Evolutionary conservation across 2,797 vertebrate species (phyloP), one percentile per base, ranked within the genome.

Genomic region (Xerus rutilus): DNA sequence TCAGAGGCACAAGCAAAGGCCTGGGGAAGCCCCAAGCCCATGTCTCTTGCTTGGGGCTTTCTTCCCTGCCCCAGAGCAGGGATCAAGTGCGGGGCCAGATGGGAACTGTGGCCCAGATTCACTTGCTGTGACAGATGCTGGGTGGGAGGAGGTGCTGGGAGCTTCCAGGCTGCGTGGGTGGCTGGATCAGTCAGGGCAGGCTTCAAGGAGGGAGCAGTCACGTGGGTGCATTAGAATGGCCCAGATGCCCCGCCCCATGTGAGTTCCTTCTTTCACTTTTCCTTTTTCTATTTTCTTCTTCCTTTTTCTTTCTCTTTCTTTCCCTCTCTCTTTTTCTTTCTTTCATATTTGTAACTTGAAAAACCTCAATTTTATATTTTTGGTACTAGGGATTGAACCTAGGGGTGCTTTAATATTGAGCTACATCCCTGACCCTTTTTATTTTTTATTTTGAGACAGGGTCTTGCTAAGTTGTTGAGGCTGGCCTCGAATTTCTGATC

Each of bases 11-110:
- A 10, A 39, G n/a, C 57, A 54, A 54, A n/a, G 52, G 39, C 65
- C 43, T 20, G 17, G 88, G 94, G 85, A 94, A 93, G 47, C 39
- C 83, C 93, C 79, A 32, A 32, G 20, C 32, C 72, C 54, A 43
- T 11, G 10, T 69, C 70, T 67, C 39, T 84, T 47, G 30, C 21
- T 18, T 23, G 57, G 78, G 74, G 17, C 32, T 77, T 57, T 65
- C 85, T 88, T 93, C 52, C n/a, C 54, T 49, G 86, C 28, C 59
- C 47, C 43, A 70, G 65, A 62, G 65, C 35, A 65, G 20, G 62
- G 64, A 85, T 0, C 10, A 21, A 67, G 77, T 9, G 32, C 6
- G 11, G 35, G 74, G 57, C 18, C 83, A 77, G 76, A 52, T 28
- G 13, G 83, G 43, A 87, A 32, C 32, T 23, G 25, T 45, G 43